Evolutionary conservation across 2,797 vertebrate species (phyloP).

Genomic region (Helicolenus hilgendorfi): DNA sequence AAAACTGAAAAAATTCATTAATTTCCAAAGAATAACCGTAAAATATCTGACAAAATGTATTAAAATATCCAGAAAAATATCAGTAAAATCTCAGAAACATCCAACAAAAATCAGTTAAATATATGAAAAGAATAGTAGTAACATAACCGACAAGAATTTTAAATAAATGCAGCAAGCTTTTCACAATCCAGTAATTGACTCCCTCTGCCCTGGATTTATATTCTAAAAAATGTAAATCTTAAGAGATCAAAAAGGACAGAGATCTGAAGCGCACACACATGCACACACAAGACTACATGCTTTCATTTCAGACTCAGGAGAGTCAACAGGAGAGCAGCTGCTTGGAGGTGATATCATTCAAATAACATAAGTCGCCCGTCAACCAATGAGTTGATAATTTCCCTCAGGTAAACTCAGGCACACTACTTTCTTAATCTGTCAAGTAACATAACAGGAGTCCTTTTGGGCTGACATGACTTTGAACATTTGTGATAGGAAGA

Average conservation of each 20-base stretch:
- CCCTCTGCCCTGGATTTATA: neutral
- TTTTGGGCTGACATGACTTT: constrained; percentile 21
- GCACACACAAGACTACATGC: constrained; percentile 1
- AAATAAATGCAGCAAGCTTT: neutral
- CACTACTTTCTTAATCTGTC: constrained; percentile 74
- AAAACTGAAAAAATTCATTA: rapidly evolving
- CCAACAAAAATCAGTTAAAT: neutral
- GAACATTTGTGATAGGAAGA: constrained; percentile 34
- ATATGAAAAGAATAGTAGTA: neutral
- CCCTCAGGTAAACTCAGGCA: constrained; percentile 75
- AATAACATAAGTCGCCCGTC: constrained; percentile 72
- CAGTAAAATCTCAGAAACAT: neutral
- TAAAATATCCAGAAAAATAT: neutral
- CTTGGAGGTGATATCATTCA: constrained; percentile 82
- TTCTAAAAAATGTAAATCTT: constrained; percentile 30
- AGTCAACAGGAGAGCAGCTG: constrained; percentile 76
- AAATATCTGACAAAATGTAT: rapidly evolving
- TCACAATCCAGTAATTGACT: constrained; percentile 1
- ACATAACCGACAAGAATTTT: neutral
- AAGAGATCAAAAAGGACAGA: constrained; percentile 6
- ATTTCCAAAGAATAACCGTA: neutral
- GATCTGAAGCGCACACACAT: constrained; percentile 22
- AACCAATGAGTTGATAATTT: constrained; percentile 80
- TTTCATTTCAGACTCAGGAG: constrained; percentile 52
- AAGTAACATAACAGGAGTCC: constrained; percentile 56